Evolutionary conservation across 1,140 invertebrate genomes (phyloP).

Genomic region (Drosophila teissieri): DNA sequence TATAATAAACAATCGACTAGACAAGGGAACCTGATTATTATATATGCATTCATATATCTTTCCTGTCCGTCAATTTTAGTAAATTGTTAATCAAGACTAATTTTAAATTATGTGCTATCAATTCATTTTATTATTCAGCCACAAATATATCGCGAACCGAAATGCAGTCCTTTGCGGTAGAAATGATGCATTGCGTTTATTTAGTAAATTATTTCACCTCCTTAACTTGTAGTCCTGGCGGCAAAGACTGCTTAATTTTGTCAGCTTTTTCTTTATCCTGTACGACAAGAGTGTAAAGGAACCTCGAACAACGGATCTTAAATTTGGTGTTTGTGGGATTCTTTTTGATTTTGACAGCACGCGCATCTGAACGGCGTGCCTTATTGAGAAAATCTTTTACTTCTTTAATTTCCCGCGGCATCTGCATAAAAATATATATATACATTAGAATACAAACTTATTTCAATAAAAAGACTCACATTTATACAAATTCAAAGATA

Average conservation of each 20-base stretch:
- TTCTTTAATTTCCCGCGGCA: conserved; percentile 99
- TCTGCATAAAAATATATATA: conserved; percentile 69
- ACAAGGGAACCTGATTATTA: no score
- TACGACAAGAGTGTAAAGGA: conserved; percentile 98
- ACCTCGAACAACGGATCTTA: conserved; percentile 98
- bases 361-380: conserved; percentile 99
- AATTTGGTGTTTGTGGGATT: conserved; percentile 98
- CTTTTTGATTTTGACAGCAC: conserved; percentile 94
- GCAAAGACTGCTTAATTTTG: conserved; percentile 96
- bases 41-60: no score
- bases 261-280: conserved; percentile 99
- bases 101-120: not conserved
- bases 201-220: conserved; percentile 88
- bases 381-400: conserved; percentile 99
- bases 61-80: not conserved
- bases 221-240: conserved; percentile 93
- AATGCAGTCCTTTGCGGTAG: not conserved
- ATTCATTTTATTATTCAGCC: not conserved
- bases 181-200: not conserved
- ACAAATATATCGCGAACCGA: not conserved
- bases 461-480: not conserved
- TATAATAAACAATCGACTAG: no score
- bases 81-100: not conserved
- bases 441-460: not conserved
- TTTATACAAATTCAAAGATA: not conserved